Evolutionary conservation across 2,888 invertebrate species (phyloP).

Genomic region (Phragmatobia fuliginosa): DNA sequence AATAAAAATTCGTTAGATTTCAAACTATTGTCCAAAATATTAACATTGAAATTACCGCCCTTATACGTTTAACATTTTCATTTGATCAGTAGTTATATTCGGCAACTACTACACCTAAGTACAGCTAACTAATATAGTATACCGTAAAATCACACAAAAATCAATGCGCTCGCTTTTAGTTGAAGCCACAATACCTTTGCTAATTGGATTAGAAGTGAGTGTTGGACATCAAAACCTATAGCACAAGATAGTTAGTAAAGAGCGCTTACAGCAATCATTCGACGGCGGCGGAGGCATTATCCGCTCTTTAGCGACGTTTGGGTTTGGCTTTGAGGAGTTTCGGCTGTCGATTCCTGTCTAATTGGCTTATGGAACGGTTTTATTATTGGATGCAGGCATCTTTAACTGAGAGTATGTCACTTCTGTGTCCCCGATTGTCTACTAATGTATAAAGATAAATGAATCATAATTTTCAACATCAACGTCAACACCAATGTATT

Average conservation of each 20-base stretch:
- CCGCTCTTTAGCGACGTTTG: slow-evolving; percentile 18
- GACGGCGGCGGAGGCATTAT: slow-evolving; percentile 41
- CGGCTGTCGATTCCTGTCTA: slow-evolving; percentile 29
- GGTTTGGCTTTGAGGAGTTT: slow-evolving; percentile 23
- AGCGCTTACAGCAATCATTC: slow-evolving; percentile 46
- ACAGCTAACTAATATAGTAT: no score
- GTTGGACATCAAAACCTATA: slow-evolving; percentile 62
- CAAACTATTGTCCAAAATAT: no score
- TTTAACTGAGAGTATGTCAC: not conserved
- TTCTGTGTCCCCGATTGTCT: not conserved
- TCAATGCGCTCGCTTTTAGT: slow-evolving; percentile 43
- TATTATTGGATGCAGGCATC: slow-evolving; percentile 12
- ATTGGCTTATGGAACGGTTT: slow-evolving; percentile 24
- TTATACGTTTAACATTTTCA: no score
- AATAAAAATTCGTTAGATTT: no score
- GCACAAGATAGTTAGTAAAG: slow-evolving; percentile 46
- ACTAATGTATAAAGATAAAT: not conserved
- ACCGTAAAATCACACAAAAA: slow-evolving; percentile 1
- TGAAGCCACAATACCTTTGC: slow-evolving; percentile 55
- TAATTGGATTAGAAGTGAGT: slow-evolving; percentile 72
- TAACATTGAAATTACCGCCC: no score
- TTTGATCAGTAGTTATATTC: no score
- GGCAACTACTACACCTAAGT: no score
- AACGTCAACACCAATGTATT: no score
- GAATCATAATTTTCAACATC: no score